Percentiles rank a stretch among this genome's conserved stretches.
These are phyloP conservation scores for Horisme vitalbata DNA, from an alignment of 2,888 invertebrate species.

Conservation along the genomic window DNA sequence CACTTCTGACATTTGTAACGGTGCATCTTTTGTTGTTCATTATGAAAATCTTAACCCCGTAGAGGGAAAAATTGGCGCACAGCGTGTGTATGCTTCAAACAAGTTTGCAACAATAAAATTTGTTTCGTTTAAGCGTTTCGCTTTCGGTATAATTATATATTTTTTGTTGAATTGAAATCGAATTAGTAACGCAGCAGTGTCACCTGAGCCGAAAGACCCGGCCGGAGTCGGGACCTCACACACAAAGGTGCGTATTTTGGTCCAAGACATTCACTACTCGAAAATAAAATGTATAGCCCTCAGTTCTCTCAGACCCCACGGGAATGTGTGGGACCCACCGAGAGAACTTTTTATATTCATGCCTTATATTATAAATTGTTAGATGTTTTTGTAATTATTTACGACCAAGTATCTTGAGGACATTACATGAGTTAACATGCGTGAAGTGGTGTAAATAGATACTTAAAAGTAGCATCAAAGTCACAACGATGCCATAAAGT, in stretches of 20 bases:
- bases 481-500: constrained; percentile 9
- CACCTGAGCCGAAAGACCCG: constrained; percentile 71
- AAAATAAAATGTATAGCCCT: constrained; percentile 60
- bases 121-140: constrained; percentile 59
- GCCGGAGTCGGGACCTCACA: constrained; percentile 56
- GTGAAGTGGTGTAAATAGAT: constrained; percentile 21
- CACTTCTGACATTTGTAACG: constrained; percentile 77
- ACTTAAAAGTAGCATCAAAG: constrained; percentile 20
- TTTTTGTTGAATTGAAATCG: constrained; percentile 51
- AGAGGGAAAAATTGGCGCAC: constrained; percentile 69
- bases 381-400: constrained; percentile 64
- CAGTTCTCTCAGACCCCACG: constrained; percentile 66
- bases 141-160: constrained; percentile 52
- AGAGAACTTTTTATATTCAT: constrained; percentile 59
- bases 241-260: constrained; percentile 73
- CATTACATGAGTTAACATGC: constrained; percentile 31
- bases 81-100: constrained; percentile 60
- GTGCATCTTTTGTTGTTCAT: constrained; percentile 60
- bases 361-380: constrained; percentile 61
- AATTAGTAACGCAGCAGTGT: constrained; percentile 76
- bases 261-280: constrained; percentile 66
- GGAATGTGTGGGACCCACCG: constrained; percentile 54
- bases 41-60: constrained; percentile 56
- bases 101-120: constrained; percentile 52
- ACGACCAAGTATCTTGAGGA: constrained; percentile 49